Conservation (phyloP, 2,797 vertebrate genomes). For the Pogonophryne albipinna region DNA sequence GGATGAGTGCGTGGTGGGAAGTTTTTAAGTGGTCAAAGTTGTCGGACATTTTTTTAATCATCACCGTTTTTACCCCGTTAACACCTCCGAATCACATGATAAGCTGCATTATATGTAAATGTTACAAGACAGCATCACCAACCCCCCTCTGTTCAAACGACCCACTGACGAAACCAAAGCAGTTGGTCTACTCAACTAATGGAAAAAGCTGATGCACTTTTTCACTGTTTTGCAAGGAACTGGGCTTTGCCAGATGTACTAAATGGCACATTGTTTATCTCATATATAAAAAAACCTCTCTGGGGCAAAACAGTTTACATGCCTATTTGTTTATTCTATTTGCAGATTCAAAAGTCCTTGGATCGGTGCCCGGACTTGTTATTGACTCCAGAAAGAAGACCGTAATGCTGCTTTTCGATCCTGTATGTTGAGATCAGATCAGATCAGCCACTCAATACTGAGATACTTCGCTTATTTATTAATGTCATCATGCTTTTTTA, state of each 20-base stretch:
- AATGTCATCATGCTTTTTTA: background rate
- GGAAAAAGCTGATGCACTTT: background rate
- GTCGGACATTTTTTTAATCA: slow-evolving; percentile 5
- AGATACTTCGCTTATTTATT: slow-evolving; percentile 10
- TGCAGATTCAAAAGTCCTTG: slow-evolving; percentile 36
- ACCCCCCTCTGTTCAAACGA: background rate
- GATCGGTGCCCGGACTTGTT: background rate
- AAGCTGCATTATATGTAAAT: slow-evolving; percentile 23
- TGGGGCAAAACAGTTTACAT: background rate
- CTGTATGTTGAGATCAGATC: background rate
- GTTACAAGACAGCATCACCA: background rate
- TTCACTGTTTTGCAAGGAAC: background rate
- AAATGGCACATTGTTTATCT: background rate
- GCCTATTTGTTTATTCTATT: slow-evolving; percentile 24
- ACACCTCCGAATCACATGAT: background rate
- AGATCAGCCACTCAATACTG: background rate
- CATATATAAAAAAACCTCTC: background rate
- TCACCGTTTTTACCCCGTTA: background rate
- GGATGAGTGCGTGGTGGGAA: slow-evolving; percentile 28
- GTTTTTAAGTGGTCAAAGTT: slow-evolving; percentile 5
- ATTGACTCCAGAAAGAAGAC: background rate
- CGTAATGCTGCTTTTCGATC: slow-evolving; percentile 1
- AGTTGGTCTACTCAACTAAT: background rate
- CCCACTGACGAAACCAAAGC: slow-evolving; percentile 14
- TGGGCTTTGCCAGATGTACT: background rate